Conservation (phyloP, 1,140 invertebrate genomes). For the Eufriesea mexicana region DNA sequence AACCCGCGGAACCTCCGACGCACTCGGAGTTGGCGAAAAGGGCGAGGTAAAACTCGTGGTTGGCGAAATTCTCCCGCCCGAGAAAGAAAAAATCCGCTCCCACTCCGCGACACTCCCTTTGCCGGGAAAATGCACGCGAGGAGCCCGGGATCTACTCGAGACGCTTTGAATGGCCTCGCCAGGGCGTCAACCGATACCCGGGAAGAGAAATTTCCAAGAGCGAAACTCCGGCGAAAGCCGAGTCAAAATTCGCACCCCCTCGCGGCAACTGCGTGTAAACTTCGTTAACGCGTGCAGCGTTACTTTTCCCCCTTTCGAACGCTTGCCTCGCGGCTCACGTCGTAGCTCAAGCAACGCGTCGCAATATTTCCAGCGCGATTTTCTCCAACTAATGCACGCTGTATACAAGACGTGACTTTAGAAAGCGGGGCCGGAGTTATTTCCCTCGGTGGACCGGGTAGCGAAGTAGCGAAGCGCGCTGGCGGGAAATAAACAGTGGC, state of each 20-base stretch:
- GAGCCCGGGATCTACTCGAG: too few species aligned
- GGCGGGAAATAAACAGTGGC: constrained; percentile 39
- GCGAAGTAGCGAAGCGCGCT: too few species aligned
- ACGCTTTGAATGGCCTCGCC: too few species aligned
- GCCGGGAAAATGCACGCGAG: too few species aligned
- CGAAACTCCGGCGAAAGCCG: not conserved
- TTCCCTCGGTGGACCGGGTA: constrained; percentile 22
- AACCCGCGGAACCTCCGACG: too few species aligned
- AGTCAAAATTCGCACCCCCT: not conserved
- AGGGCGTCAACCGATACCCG: too few species aligned
- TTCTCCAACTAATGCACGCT: constrained; percentile 33
- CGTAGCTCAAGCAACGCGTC: constrained; percentile 23
- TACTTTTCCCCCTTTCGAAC: not conserved
- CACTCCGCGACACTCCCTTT: too few species aligned
- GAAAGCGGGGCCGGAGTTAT: constrained; percentile 37
- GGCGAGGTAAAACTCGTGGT: too few species aligned
- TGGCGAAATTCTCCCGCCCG: too few species aligned
- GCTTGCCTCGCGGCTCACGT: constrained; percentile 11
- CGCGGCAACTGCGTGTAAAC: not conserved
- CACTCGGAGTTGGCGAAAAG: too few species aligned
- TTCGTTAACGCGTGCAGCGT: not conserved
- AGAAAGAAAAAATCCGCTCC: too few species aligned
- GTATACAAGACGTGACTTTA: constrained; percentile 42
- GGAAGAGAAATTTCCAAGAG: not conserved
- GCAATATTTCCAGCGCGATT: constrained; percentile 49